Base-by-base conservation (phyloP, 2,113 vertebrate genomes). In the Sceloporus tristichus region DNA sequence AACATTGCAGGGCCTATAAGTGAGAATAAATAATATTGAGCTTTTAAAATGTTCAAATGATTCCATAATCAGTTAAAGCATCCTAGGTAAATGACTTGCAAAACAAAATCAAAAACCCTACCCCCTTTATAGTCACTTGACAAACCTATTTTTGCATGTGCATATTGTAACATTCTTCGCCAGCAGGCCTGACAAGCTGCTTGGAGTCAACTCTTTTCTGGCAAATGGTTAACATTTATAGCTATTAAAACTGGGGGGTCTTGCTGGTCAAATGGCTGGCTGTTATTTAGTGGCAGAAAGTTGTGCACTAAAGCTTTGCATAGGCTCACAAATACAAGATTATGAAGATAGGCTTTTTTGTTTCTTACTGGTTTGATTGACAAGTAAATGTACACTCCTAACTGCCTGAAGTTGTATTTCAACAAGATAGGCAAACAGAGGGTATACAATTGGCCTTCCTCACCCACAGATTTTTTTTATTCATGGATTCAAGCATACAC, bases 41-140 rank as follows among this genome's bases (percentile, higher is more conserved):
- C 13, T 66, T 70, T 83, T 77, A 83, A 88, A 88, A 66, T 83
- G 80, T 14, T 78, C 40, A 27, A 14, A 83, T 88, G 73, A 83
- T 88, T 77, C 73, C 76, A 83, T 68, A 88, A 83, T 88, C 62
- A 77, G 71, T 70, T 77, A 83, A 83, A 78, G 40, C n/a, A 83
- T 88, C 23, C 25, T 68, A 83, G 21, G 34, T 83, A 88, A 88
- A 38, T 88, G 73, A 68, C 23, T 56, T 38, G 0, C 1, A 59
- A 56, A 53, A 34, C 34, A 34, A 34, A 34, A 34, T 34, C 34
- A 34, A 40, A 56, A 85, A 42, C 21, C 48, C 48, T 1, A 48
- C 14, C 56, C 14, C 56, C 59, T 25, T 38, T 34, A 68, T 34
- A 62, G 59, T 76, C 42, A 11, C 21, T 83, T 83, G 71, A 76